Evolutionary conservation across 2,113 vertebrate species (phyloP).

Genomic region (Scolopax mira): DNA sequence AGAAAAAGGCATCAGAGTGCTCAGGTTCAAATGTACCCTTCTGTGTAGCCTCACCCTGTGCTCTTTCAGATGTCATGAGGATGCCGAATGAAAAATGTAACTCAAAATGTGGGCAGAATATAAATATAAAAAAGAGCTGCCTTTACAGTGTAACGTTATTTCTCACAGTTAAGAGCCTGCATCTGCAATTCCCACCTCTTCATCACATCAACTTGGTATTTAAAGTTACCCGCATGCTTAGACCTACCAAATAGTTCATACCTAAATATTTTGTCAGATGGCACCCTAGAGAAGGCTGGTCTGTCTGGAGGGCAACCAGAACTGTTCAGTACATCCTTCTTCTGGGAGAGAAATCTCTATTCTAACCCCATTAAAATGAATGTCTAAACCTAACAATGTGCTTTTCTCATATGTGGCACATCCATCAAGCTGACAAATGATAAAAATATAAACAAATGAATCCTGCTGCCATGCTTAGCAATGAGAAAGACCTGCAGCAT

Average conservation of each 20-base stretch:
- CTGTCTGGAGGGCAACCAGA: background rate
- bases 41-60: background rate
- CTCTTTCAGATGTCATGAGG: background rate
- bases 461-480: background rate
- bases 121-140: background rate
- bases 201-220: background rate
- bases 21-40: background rate
- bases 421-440: background rate
- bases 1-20: background rate
- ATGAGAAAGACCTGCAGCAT: background rate
- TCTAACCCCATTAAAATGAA: background rate
- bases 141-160: background rate
- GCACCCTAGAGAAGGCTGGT: background rate
- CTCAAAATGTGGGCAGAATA: background rate
- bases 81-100: background rate
- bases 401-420: background rate
- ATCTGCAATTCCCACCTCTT: background rate
- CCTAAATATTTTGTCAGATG: background rate
- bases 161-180: background rate
- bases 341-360: background rate
- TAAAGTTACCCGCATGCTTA: background rate
- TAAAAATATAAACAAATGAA: background rate
- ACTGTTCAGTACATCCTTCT: background rate
- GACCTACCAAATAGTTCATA: background rate
- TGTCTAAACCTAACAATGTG: background rate